Percentiles rank a stretch among this genome's conserved stretches.
Conservation (phyloP, 2,113 vertebrate genomes). For the Eulemur macaco region DNA sequence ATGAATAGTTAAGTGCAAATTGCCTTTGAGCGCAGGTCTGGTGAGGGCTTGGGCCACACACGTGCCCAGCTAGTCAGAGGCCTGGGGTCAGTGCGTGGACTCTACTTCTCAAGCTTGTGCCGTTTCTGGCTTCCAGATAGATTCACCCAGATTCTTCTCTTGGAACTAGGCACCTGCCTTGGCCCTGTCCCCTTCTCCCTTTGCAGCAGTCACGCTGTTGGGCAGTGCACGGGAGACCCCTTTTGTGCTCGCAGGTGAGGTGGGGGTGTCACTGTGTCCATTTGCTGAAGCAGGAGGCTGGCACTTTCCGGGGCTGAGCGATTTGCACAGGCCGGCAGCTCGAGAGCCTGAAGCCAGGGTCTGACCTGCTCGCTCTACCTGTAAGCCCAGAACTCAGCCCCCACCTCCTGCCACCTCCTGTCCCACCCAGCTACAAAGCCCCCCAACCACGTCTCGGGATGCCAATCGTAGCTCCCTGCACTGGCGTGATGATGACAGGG, state of each 20-base stretch:
- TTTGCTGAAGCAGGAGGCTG: no score
- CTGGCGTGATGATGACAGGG: rapidly evolving
- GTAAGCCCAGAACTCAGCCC: background rate
- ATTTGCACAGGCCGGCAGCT: background rate
- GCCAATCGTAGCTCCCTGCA: rapidly evolving
- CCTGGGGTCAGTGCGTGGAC: background rate
- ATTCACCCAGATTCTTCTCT: background rate
- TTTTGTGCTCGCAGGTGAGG: background rate
- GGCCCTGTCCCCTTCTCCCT: background rate
- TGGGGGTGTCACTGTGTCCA: background rate
- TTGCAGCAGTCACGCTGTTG: no score
- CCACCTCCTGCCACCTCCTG: background rate
- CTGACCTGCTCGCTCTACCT: rapidly evolving
- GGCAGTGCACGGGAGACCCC: rapidly evolving
- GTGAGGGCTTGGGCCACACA: rapidly evolving
- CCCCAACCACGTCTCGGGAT: rapidly evolving
- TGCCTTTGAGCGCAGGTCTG: background rate
- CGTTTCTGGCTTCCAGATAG: background rate
- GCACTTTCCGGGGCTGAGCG: no score
- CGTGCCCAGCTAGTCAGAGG: rapidly evolving
- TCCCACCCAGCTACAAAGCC: rapidly evolving
- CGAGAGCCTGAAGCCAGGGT: background rate
- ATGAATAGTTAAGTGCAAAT: background rate
- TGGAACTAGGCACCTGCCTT: rapidly evolving
- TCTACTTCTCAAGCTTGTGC: rapidly evolving